Conservation (phyloP, 1,140 invertebrate species). For the Aleiodes sp. region DNA sequence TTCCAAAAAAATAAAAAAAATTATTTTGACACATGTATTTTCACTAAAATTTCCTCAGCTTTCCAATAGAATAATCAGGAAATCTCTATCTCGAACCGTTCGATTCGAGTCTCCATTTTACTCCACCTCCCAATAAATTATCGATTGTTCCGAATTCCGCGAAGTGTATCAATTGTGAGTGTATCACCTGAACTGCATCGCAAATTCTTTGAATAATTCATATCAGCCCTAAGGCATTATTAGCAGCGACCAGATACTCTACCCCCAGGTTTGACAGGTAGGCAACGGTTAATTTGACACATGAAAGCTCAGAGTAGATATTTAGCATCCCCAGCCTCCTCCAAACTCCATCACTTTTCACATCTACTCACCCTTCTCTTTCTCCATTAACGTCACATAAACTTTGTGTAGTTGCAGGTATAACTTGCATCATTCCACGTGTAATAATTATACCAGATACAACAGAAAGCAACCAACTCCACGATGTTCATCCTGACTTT, state of each 20-base stretch:
- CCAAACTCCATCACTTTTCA: not conserved
- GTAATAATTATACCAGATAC: conserved; percentile 2
- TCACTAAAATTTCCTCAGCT: too few relatives aligned
- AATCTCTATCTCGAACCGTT: too few relatives aligned
- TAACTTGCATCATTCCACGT: conserved; percentile 1
- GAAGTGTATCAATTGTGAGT: not conserved
- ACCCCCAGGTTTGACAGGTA: conserved; percentile 8
- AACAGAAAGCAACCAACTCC: not conserved
- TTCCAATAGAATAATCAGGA: too few relatives aligned
- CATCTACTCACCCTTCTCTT: not conserved
- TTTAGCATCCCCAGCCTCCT: not conserved
- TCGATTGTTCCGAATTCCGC: too few relatives aligned
- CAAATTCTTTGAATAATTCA: conserved; percentile 16
- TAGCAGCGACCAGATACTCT: conserved; percentile 14
- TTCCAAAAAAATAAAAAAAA: too few relatives aligned
- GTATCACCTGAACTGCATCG: too few relatives aligned
- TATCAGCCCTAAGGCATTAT: conserved; percentile 5
- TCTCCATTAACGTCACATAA: conserved; percentile 1
- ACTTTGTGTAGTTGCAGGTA: conserved; percentile 7
- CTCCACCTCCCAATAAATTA: too few relatives aligned
- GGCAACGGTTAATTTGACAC: conserved; percentile 19
- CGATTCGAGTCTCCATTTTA: too few relatives aligned
- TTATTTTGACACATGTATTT: too few relatives aligned
- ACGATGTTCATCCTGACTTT: not conserved
- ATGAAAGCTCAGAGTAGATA: conserved; percentile 8